Base-by-base conservation (phyloP, 2,797 vertebrate species). In the Cyprinodon diabolis region DNA sequence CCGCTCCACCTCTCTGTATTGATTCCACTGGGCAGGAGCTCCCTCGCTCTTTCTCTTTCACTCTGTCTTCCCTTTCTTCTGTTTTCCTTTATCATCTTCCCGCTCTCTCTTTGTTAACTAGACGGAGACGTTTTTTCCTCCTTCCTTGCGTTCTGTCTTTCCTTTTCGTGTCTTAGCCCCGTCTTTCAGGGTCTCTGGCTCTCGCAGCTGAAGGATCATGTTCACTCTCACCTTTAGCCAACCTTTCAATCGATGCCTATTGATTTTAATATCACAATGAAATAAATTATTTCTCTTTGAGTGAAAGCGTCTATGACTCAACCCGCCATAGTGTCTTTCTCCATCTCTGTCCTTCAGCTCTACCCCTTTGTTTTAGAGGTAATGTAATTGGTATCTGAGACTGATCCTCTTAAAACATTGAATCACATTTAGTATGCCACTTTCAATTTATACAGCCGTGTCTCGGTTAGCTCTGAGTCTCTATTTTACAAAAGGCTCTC, bases 181-280 rank as follows among this genome's bases (percentile, higher is more conserved):
- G 37, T 25, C 25, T 71, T 69, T 88, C 49, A 71, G 81, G 85
- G 87, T 81, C 84, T 72, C 83, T 78, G 74, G 84, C 82, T 89
- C 86, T 89, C 84, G 75, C 80, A 79, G 75, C 88, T 88, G 85
- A 88, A 87, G 87, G 88, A 94, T 92, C 86, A 84, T 90, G 90
- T 91, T 89, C 82, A 88, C 69, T 37, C 78, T 93, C 92, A 93
- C 92, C 93, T 95, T 93, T 94, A 89, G 90, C 84, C 87, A 45
- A 91, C 92, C 90, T 91, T 86, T 86, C 82, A 89, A 88, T 94
- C 92, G 77, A 94, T 94, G 84, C 74, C 76, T 82, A 94, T 94
- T 92, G 93, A 95, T 94, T 94, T 92, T 93, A 79, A 95, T 94
- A 93, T 93, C 90, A 91, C 90, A 90, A 90, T 92, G 87, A 93